Percentiles rank a stretch among this genome's conserved stretches.
These are phyloP conservation scores for Rhabditophanes sp. DNA, from an alignment of 2,888 invertebrate genomes.

Conservation along the genomic window DNA sequence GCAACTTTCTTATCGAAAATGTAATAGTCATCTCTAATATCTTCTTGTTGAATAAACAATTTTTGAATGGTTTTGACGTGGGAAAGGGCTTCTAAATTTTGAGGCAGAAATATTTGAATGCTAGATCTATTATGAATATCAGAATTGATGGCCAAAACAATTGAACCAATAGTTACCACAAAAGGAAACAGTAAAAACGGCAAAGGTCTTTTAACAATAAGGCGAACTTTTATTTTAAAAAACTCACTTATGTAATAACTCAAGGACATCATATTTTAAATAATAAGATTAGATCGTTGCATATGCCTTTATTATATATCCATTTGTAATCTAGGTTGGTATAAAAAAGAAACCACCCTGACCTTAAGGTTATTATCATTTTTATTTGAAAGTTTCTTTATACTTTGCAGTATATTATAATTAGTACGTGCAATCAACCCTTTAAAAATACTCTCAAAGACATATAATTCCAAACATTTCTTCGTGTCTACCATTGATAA, in stretches of 20 bases:
- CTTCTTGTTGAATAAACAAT: not conserved
- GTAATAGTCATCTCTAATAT: slow-evolving; percentile 29
- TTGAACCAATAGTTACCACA: slow-evolving; percentile 13
- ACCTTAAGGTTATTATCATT: no score
- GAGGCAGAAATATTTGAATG: slow-evolving; percentile 38
- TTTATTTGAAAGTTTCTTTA: slow-evolving; percentile 1
- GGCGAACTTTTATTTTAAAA: slow-evolving; percentile 30
- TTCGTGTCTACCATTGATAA: no score
- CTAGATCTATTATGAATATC: slow-evolving; percentile 12
- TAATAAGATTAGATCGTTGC: no score
- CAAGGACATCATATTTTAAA: not conserved
- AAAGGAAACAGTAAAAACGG: slow-evolving; percentile 34
- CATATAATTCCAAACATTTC: no score
- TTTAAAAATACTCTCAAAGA: no score
- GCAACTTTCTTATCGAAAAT: slow-evolving; percentile 36
- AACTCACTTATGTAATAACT: not conserved
- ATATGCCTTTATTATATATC: no score
- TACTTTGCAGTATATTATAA: not conserved
- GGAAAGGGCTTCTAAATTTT: slow-evolving; percentile 28
- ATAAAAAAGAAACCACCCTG: no score
- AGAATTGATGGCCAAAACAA: slow-evolving; percentile 6
- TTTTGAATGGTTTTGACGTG: slow-evolving; percentile 11
- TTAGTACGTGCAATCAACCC: not conserved
- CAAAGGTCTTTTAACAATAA: slow-evolving; percentile 35
- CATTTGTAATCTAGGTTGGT: no score